A percentile compares a stretch with the other conserved stretches of the same genome.
Evolutionary conservation across 2,797 vertebrate species (phyloP).

Genomic region (Oreochromis grahami): DNA sequence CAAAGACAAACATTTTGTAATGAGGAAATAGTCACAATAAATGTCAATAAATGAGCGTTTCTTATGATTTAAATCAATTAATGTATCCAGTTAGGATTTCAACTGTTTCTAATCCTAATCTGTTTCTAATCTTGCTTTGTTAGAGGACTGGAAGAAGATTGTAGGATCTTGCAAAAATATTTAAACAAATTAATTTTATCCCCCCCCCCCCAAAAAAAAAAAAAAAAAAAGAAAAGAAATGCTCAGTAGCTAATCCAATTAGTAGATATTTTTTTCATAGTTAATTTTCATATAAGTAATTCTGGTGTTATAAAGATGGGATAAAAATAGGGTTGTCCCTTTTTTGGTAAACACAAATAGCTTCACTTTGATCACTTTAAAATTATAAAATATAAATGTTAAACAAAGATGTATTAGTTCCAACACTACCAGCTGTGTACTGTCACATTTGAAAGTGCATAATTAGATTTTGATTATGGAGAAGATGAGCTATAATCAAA

Average conservation of each 20-base stretch:
- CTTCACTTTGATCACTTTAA: background rate
- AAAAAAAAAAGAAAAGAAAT: background rate
- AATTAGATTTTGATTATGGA: constrained; percentile 10
- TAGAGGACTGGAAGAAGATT: background rate
- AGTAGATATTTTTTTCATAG: background rate
- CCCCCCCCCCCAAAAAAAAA: too few species aligned
- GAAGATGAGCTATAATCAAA: constrained; percentile 31
- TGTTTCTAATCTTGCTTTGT: background rate
- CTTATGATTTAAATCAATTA: background rate
- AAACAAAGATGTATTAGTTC: background rate
- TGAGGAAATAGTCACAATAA: background rate
- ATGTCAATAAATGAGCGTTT: background rate
- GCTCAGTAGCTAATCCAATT: background rate
- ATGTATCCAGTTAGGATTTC: background rate
- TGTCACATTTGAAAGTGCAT: background rate
- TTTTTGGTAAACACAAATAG: background rate
- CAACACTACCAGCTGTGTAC: background rate
- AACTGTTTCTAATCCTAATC: background rate
- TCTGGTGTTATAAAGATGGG: background rate
- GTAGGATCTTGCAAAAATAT: background rate
- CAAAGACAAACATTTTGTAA: background rate
- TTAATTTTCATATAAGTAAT: background rate
- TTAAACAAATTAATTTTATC: background rate
- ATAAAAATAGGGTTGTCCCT: fast-evolving
- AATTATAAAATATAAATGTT: background rate